These are phyloP conservation scores for Cottus gobio DNA, from an alignment of 2,113 vertebrate species.

Conservation along the genomic window DNA sequence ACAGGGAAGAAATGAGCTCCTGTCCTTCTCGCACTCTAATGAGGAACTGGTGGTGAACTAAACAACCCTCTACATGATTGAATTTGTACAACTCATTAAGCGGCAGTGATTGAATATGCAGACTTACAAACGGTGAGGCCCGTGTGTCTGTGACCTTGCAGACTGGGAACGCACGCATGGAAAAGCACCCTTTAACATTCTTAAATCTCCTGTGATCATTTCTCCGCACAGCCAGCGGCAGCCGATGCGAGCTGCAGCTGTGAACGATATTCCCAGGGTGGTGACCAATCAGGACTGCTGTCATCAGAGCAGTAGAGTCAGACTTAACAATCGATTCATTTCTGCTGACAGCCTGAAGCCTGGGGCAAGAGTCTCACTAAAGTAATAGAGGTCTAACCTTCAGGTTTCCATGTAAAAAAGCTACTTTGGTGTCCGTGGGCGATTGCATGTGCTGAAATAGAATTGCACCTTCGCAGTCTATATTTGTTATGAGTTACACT, in stretches of 20 bases:
- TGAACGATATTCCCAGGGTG: constrained; percentile 44
- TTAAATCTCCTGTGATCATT: constrained; percentile 55
- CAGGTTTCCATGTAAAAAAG: constrained; percentile 14
- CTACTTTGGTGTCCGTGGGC: not conserved
- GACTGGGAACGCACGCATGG: not conserved
- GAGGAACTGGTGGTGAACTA: constrained; percentile 31
- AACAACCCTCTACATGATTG: constrained; percentile 67
- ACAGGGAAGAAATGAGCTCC: constrained; percentile 8
- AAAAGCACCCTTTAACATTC: constrained; percentile 23
- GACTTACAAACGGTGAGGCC: constrained; percentile 21
- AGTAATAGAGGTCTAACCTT: constrained; percentile 31
- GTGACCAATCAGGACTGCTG: constrained; percentile 64
- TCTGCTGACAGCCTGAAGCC: constrained; percentile 47
- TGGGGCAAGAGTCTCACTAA: constrained; percentile 13
- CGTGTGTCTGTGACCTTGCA: constrained; percentile 54
- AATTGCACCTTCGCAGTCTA: not conserved
- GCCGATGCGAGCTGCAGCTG: constrained; percentile 26
- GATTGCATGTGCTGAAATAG: constrained; percentile 17
- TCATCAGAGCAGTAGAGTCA: constrained; percentile 42
- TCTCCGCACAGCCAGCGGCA: constrained; percentile 30
- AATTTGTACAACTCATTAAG: constrained; percentile 70
- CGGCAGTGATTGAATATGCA: constrained; percentile 61
- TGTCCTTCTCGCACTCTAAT: constrained; percentile 19
- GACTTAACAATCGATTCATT: constrained; percentile 53
- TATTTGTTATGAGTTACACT: not conserved